Conservation (phyloP, 2,113 vertebrate species). For the Fregetta grallaria region DNA sequence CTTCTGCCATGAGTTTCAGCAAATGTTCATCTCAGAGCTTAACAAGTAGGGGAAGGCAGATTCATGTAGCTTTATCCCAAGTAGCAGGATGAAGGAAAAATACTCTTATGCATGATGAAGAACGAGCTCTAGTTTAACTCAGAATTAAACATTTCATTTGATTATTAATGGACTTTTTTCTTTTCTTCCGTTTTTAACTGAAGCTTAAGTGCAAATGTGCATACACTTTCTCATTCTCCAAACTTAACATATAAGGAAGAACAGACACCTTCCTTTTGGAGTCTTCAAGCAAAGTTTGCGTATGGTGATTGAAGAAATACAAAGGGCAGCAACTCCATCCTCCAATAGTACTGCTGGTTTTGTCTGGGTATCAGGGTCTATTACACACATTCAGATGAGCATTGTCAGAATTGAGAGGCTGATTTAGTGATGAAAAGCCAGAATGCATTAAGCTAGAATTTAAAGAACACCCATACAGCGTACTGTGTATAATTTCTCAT, state of each 20-base stretch:
- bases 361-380: not conserved
- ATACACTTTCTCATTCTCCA: not conserved
- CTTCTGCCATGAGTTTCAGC: not conserved
- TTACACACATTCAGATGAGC: not conserved
- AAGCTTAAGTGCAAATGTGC: not conserved
- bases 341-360: not conserved
- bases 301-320: not conserved
- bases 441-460: not conserved
- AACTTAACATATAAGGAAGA: not conserved
- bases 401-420: not conserved
- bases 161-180: not conserved
- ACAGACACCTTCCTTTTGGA: not conserved
- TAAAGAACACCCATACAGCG: not conserved
- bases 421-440: not conserved
- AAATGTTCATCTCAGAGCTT: not conserved
- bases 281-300: not conserved
- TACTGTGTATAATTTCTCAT: not conserved
- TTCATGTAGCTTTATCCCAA: not conserved
- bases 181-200: not conserved
- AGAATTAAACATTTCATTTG: not conserved
- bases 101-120: not conserved
- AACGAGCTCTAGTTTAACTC: not conserved
- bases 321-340: not conserved
- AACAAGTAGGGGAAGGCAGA: not conserved
- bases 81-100: not conserved